Base-by-base conservation (phyloP, 2,113 vertebrate species). In the Morone chrysops region DNA sequence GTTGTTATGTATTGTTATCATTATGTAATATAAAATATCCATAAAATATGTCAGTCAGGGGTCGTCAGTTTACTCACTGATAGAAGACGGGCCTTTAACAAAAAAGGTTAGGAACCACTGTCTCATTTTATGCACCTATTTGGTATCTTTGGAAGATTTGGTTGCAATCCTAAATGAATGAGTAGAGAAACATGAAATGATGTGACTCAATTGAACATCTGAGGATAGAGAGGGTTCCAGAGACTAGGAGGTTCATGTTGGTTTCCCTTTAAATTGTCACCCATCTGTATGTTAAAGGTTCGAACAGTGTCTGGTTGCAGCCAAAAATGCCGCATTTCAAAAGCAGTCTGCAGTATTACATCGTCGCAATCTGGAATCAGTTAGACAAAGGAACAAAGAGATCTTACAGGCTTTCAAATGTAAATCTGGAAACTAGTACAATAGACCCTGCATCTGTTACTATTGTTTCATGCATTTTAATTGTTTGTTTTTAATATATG, bases 321-420 rank as follows among this genome's bases (percentile, higher is more conserved):
- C 31, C 60, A 40, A 7, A 41, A 51, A 40, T 51, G 41, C 5
- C 50, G 43, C 75, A 13, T 69, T 69, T 38, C 2, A 45, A 50
- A 13, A 53, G 16, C 20, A 80, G 40, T n/a, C 67, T 0, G 16
- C 6, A n/a, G 77, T 8, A 18, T 56, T n/a, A 38, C 1, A 56
- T 18, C 6, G 18, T 71, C 69, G 40, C 25, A 4, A 2, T 38
- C 4, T 25, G 43, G 4, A 22, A 48, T 31, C 47, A 31, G 38
- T 71, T 45, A 36, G 48, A 70, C 12, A 38, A 10, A 50, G n/a
- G 57, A 81, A 60, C 41, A 60, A 51, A 81, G 45, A 1, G 31
- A 25, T 45, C 51, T 22, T 2, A 7, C 41, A 50, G 53, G 65
- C 75, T 41, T 59, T 78, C 2, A n/a, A 25, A 40, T 73, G 20